A percentile compares a stretch with the other conserved stretches of the same genome.
These are phyloP conservation scores for Sapayoa aenigma DNA, from an alignment of 2,113 vertebrate species.

Conservation along the genomic window DNA sequence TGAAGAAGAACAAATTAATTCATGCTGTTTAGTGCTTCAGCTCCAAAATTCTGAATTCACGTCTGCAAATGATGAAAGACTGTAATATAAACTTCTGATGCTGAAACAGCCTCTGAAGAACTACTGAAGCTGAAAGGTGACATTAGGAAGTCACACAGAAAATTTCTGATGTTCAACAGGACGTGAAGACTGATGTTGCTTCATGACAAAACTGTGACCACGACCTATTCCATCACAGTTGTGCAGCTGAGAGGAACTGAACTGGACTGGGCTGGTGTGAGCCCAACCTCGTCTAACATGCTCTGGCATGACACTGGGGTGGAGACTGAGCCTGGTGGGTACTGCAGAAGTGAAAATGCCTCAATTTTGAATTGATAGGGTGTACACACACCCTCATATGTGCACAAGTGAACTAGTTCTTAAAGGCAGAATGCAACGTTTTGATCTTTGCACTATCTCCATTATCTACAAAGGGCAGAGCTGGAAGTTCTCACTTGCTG, in stretches of 20 bases:
- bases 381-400: accelerated
- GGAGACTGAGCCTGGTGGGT: background rate
- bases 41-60: background rate
- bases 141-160: background rate
- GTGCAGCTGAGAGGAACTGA: background rate
- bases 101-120: background rate
- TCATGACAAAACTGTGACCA: background rate
- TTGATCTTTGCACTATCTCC: background rate
- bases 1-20: background rate
- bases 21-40: background rate
- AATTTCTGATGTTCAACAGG: background rate
- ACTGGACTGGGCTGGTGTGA: background rate
- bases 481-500: background rate
- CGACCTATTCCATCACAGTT: accelerated
- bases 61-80: background rate
- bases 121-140: background rate
- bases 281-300: background rate
- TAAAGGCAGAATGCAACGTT: background rate
- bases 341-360: background rate
- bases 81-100: background rate
- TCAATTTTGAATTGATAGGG: background rate
- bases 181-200: accelerated
- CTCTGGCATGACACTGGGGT: background rate
- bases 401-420: background rate
- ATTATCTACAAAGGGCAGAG: background rate